phyloP scores from a whole-genome alignment of 30 jellyfish, hydroid and myxozoan species.

The Hydractinia echinata region DNA sequence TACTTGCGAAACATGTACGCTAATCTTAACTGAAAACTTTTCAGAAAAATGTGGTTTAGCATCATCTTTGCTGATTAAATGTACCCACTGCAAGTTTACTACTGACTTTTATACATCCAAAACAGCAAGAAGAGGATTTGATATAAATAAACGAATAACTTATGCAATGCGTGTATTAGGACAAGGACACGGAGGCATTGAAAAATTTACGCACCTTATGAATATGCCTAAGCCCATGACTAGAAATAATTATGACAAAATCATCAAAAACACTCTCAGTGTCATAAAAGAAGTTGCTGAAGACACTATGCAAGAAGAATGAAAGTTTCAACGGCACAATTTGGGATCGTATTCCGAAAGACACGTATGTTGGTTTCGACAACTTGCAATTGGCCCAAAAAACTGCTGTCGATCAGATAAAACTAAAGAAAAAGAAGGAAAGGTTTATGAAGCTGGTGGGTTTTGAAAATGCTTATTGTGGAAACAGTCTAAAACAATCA shows the following conservation, averaged over 20 bases:
- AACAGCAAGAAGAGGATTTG: not conserved
- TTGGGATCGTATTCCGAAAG: not conserved
- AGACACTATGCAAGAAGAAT: not conserved
- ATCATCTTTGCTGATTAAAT: not conserved
- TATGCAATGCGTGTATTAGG: conserved; percentile 5
- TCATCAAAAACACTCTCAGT: not conserved
- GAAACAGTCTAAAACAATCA: not conserved
- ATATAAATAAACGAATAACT: not conserved
- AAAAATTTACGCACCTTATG: not conserved
- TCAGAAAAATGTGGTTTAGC: not conserved
- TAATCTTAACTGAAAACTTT: not conserved
- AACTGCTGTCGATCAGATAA: not conserved
- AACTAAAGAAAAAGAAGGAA: not conserved
- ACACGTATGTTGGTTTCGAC: not conserved
- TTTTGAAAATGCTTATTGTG: no score
- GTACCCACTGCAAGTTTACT: not conserved
- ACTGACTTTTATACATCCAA: not conserved
- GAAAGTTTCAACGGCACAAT: not conserved
- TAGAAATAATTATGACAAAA: conserved; percentile 1
- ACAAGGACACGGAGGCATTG: not conserved
- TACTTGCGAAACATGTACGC: not conserved
- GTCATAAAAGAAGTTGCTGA: conserved; percentile 3
- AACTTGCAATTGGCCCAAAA: not conserved
- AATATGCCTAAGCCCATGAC: conserved; percentile 6
- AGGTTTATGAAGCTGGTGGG: not conserved